Evolutionary conservation across 2,797 vertebrate species (phyloP), one percentile per base, ranked within the genome.

Genomic region (Prionace glauca): DNA sequence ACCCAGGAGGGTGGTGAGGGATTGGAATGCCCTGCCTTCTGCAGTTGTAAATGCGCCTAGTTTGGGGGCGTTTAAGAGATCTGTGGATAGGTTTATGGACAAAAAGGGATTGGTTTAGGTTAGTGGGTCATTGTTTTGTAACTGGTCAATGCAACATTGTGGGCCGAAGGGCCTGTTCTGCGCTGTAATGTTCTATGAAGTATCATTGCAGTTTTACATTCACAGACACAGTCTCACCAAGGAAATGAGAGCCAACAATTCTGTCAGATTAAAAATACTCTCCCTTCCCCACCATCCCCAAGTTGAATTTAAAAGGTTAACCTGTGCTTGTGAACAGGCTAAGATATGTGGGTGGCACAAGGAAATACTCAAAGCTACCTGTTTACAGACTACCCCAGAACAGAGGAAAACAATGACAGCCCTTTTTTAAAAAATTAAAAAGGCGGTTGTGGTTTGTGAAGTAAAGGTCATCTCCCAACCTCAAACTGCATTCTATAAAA

Each of bases 391-490:
- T 56, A 29, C 45, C 93, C 26, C 71, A 14, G 74, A 77, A 77
- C 12, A 50, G 71, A 77, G n/a, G 65, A 92, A 92, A 92, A 69
- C 90, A 77, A 32, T 95, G 0, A 77, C 41, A 56, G 16, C 32
- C 45, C 14, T 56, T 95, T 56, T 50, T 67, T 71, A 56, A 87
- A 87, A 56, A 71, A 32, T 14, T 56, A 77, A 95, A 69, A 18
- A 50, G 71, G 45, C 45, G 5, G 71, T 32, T 74, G 93, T 74
- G 93, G 69, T 95, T 95, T 95, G 93, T 14, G 16, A 95, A 95
- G 93, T 77, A 95, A 95, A 95, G 71, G 93, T 95, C 93, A 95
- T 56, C 71, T 74, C 71, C 86, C 71, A 95, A 95, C 92, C 93
- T 74, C 93, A 95, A 18, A 56, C 45, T 95, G 29, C 45, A 77